Evolutionary conservation across 1,140 invertebrate genomes (phyloP).

Genomic region (Drosophila aff.): DNA sequence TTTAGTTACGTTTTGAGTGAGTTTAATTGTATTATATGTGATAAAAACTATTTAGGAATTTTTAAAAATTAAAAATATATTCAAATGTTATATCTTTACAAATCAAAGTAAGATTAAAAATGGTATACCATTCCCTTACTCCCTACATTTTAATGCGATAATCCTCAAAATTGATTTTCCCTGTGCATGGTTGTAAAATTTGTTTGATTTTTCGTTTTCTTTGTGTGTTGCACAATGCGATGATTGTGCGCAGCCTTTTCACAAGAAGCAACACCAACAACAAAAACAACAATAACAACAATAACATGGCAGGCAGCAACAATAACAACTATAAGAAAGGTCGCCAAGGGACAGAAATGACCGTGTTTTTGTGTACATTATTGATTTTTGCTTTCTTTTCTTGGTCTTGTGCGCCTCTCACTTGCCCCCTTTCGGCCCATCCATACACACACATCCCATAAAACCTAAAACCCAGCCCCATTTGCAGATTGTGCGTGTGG

Average conservation of each 20-base stretch:
- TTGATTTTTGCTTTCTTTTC: slow-evolving; percentile 77
- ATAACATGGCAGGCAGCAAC: slow-evolving; percentile 16
- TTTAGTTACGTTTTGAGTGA: neutral
- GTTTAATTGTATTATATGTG: neutral
- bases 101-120: neutral
- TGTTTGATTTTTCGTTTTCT: slow-evolving; percentile 68
- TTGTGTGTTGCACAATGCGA: slow-evolving; percentile 58
- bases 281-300: neutral
- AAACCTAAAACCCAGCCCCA: slow-evolving; percentile 6
- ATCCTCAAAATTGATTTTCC: neutral
- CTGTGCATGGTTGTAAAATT: slow-evolving; percentile 44
- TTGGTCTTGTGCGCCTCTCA: slow-evolving; percentile 56
- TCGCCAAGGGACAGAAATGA: slow-evolving; percentile 62
- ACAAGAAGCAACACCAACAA: slow-evolving; percentile 23
- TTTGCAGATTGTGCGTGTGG: slow-evolving; percentile 68
- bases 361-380: slow-evolving; percentile 76
- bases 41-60: neutral
- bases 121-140: neutral
- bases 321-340: slow-evolving; percentile 49
- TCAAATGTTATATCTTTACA: neutral
- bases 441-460: neutral
- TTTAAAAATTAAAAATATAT: no score
- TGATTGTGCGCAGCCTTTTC: slow-evolving; percentile 65
- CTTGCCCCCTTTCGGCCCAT: slow-evolving; percentile 12
- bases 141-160: neutral